Base-by-base conservation (phyloP, 2,797 vertebrate genomes). In the Pampus argenteus region DNA sequence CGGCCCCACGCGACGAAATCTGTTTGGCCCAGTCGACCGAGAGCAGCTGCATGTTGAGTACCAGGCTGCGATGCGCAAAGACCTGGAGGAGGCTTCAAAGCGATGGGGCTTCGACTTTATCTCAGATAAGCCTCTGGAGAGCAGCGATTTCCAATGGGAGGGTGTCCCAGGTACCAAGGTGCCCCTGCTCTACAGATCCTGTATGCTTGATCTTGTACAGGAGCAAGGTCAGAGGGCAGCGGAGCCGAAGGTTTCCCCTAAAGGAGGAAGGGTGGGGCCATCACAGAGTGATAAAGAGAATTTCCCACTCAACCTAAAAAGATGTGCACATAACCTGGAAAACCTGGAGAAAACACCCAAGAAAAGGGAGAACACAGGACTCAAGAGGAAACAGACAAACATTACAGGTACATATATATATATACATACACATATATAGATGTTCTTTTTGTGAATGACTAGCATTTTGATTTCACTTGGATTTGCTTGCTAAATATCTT, bases 91-190 rank as follows among this genome's bases (percentile, higher is more conserved):
- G 17, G 95, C 96, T 2, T 90, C 91, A 0, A 80, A 29, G 0
- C 96, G 95, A n/a, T 99, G 97, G 98, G 94, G 96, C 86, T 99
- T 97, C 25, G 92, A 99, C 92, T 99, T 99, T 34, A 52, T 87
- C 74, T 92, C 79, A 0, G 95, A 97, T 55, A 95, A 92, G 1
- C 98, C 98, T 0, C 78, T 98, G 84, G 92, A 94, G 54, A 95
- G 94, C 56, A 94, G 96, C 4, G 28, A 86, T 0, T 96, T 95
- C 66, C 84, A 92, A 78, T 99, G 98, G 97, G 97, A 96, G 89
- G 88, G 82, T 0, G 50, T 98, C 62, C 66, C 90, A 0, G 89
- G 61, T 18, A 62, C 70, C 9, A 84, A 91, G 26, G 81, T 95
- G 38, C 94, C 95, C 0, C 84, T 83, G 31, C 49, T 94, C 60